Evolutionary conservation across 2,113 vertebrate genomes (phyloP), one percentile per base, ranked within the genome.

Genomic region (Cromileptes altivelis): DNA sequence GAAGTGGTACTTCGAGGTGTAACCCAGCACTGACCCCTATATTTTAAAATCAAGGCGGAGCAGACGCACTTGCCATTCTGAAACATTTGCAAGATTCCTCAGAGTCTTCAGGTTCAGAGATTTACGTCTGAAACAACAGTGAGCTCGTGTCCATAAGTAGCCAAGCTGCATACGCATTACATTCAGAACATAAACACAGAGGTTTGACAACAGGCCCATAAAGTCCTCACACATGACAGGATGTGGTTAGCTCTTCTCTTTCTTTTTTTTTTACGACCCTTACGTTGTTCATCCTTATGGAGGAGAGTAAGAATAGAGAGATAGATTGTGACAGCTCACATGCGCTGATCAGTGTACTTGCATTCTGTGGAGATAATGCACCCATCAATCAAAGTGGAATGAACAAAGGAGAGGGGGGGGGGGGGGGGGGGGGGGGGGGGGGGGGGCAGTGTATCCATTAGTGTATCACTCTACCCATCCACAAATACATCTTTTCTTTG

Each of bases 41-140:
- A 40, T 74, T 73, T 85, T 62, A 57, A 84, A 85, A 88, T 50
- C 74, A 45, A 33, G 45, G 23, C 56, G 3, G 50, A 74, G 60
- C 15, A 1, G 77, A 53, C 64, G 58, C 78, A 40, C 75, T 90
- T 50, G 81, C 37, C 73, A 53, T 88, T 88, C 78, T 42, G 42
- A 78, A 88, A 80, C 70, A 84, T 91, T 89, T 88, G 83, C 80
- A 57, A 83, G 80, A 89, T 91, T 91, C 85, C 84, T 70, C 12
- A 1, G 60, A 62, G 90, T 91, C 86, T 56, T 77, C 75, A 50
- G 62, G 63, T 76, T 25, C n/a, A 18, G 23, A 86, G 86, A 75
- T 87, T 83, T 68, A 87, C 14, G 57, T 64, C 56, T 73, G 56
- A 79, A 84, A 87, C 70, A 82, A 70, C 79, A 61, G 37, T 15